Percentiles rank a stretch among this genome's conserved stretches.
Evolutionary conservation across 2,113 vertebrate species (phyloP).

Genomic region (Eubucco bourcierii): DNA sequence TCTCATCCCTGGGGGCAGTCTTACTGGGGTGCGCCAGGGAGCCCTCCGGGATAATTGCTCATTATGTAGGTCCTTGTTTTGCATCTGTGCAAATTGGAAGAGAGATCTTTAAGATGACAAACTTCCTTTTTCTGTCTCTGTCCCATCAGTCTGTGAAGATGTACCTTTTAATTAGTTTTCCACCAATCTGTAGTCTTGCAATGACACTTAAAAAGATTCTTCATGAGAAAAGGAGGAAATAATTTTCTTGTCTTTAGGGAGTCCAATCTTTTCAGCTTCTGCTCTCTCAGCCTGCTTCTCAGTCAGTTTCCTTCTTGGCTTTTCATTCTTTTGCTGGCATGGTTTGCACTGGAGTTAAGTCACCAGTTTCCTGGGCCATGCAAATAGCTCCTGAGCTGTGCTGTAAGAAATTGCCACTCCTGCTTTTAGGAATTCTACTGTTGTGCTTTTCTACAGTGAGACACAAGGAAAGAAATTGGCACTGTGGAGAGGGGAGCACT

Average conservation of each 20-base stretch:
- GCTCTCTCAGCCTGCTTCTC: background rate
- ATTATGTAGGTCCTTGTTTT: background rate
- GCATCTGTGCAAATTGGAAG: background rate
- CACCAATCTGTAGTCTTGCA: background rate
- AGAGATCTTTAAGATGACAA: background rate
- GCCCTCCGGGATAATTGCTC: background rate
- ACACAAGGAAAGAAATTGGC: background rate
- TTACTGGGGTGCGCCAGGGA: background rate
- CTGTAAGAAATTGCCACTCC: too few relatives aligned
- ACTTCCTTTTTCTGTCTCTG: background rate
- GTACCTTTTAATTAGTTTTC: background rate
- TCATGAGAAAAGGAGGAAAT: background rate
- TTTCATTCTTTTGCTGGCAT: background rate
- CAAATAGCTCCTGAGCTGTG: fast-evolving
- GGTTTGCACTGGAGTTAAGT: background rate
- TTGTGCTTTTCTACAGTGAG: too few relatives aligned
- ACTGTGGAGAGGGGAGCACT: background rate
- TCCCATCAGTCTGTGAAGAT: background rate
- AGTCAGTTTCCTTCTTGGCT: background rate
- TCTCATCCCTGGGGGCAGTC: background rate
- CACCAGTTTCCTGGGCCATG: background rate
- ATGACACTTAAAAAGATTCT: background rate
- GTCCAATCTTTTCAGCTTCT: background rate
- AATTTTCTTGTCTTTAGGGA: background rate
- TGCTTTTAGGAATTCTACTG: too few relatives aligned